Conservation (phyloP, 2,888 invertebrate genomes). For the Prenolepis imparis region DNA sequence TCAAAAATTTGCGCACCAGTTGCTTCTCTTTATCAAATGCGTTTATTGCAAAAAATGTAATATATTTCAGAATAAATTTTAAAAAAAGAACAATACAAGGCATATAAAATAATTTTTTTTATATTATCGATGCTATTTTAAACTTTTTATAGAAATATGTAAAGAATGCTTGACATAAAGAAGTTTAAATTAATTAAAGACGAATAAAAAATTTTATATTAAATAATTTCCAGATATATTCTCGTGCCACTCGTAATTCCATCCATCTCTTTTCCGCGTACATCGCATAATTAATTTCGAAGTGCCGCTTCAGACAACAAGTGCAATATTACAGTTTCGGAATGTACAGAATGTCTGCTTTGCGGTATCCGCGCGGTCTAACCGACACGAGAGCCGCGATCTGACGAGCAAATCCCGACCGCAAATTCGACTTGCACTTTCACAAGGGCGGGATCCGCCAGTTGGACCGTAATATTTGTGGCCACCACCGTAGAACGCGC, state of each 20-base stretch:
- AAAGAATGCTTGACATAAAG: background rate
- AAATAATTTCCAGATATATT: background rate
- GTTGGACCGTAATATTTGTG: slow-evolving; percentile 65
- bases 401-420: slow-evolving; percentile 49
- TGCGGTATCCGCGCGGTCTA: slow-evolving; percentile 39
- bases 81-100: background rate
- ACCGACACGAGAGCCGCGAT: slow-evolving; percentile 52
- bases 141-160: background rate
- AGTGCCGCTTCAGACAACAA: slow-evolving; percentile 50
- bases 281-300: slow-evolving; percentile 33
- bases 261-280: background rate
- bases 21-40: background rate
- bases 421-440: slow-evolving; percentile 57
- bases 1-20: slow-evolving; percentile 28
- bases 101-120: background rate
- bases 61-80: background rate
- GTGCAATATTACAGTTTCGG: slow-evolving; percentile 53
- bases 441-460: slow-evolving; percentile 46
- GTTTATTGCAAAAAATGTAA: slow-evolving; percentile 23
- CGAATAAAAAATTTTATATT: background rate
- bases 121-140: background rate
- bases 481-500: slow-evolving; percentile 65
- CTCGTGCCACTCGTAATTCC: too few relatives aligned
- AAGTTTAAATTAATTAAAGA: background rate
- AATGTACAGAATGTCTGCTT: slow-evolving; percentile 47